Evolutionary conservation across 2,113 vertebrate genomes (phyloP).

Genomic region (Conger conger): DNA sequence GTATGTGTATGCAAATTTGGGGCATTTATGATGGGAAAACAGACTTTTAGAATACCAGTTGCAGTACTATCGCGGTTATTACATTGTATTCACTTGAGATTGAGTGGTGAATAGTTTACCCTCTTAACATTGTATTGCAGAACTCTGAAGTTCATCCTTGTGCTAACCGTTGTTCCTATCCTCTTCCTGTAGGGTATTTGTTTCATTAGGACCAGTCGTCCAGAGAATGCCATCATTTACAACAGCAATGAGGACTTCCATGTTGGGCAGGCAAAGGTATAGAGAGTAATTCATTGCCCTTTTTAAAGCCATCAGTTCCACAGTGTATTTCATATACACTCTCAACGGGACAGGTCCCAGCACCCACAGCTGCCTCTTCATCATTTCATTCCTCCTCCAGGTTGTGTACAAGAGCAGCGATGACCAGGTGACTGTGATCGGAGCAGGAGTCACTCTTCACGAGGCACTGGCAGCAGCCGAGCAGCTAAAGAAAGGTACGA

Average conservation of each 20-base stretch:
- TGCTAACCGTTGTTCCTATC: not conserved
- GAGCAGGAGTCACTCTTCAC: conserved; percentile 87
- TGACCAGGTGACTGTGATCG: conserved; percentile 89
- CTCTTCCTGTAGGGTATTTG: conserved; percentile 79
- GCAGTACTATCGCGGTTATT: not conserved
- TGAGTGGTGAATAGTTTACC: not conserved
- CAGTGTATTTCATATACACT: not conserved
- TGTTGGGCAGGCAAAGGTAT: conserved; percentile 89
- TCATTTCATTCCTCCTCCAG: conserved; percentile 56
- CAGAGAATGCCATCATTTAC: conserved; percentile 85
- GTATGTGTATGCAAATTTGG: too few relatives aligned
- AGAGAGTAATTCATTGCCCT: not conserved
- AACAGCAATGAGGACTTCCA: conserved; percentile 91
- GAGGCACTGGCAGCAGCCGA: conserved; percentile 89
- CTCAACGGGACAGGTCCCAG: not conserved
- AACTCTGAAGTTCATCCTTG: not conserved
- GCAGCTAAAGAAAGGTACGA: conserved; percentile 84
- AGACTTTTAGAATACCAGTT: too few relatives aligned
- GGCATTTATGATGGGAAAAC: too few relatives aligned
- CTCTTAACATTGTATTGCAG: not conserved
- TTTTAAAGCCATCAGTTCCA: not conserved
- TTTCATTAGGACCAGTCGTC: conserved; percentile 92
- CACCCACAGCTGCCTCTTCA: not conserved
- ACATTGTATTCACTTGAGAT: not conserved
- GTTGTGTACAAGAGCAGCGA: conserved; percentile 87